Conservation (phyloP, 2,888 invertebrate genomes). For the Phortica magna region DNA sequence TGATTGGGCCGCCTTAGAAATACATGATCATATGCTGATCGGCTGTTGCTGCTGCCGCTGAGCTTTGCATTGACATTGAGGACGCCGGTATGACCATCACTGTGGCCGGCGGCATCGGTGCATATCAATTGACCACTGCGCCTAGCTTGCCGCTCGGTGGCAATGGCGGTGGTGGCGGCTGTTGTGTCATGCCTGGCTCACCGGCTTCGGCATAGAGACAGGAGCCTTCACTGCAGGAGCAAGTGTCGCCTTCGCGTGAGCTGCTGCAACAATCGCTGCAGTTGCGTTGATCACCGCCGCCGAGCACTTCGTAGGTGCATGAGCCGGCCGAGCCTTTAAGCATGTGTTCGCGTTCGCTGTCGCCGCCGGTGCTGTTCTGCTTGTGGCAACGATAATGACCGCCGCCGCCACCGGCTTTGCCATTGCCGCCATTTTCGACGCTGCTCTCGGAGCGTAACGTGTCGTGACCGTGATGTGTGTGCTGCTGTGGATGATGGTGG, state of each 20-base stretch:
- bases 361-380: conserved; percentile 39
- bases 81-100: conserved; percentile 15
- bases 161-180: conserved; percentile 31
- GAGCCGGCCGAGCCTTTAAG: conserved; percentile 54
- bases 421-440: conserved; percentile 64
- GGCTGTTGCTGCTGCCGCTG: conserved; percentile 23
- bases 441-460: conserved; percentile 73
- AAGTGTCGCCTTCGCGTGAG: conserved; percentile 81
- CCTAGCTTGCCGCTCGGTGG: conserved; percentile 39
- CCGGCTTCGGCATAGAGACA: conserved; percentile 82
- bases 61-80: conserved; percentile 5
- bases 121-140: conserved; percentile 58
- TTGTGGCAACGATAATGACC: conserved; percentile 55
- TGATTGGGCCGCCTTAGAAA: conserved; percentile 48
- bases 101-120: conserved; percentile 40
- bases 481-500: conserved; percentile 41
- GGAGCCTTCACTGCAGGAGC: conserved; percentile 83
- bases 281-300: conserved; percentile 60
- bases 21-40: conserved; percentile 55
- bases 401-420: conserved; percentile 29
- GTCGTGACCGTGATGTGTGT: conserved; percentile 51
- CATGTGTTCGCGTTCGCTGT: conserved; percentile 62
- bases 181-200: conserved; percentile 67
- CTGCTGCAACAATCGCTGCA: conserved; percentile 79
- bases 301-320: conserved; percentile 60